phyloP scores from a whole-genome alignment of 1,140 invertebrate genomes.

The Littorina saxatilis region DNA sequence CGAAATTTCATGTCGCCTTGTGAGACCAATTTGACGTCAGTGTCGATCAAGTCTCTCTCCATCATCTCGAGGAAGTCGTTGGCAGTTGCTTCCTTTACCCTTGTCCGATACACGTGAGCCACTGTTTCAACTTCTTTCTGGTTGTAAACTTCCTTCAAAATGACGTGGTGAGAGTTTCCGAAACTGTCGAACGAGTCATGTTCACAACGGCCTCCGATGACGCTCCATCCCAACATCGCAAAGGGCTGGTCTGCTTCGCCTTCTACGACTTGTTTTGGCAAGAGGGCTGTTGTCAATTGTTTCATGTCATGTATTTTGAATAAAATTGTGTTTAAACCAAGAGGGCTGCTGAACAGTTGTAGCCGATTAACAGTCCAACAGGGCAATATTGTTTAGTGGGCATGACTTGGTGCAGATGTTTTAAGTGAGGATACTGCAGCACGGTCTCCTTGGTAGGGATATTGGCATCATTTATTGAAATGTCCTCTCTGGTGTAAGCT shows the following conservation, averaged over 20 bases:
- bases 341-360: not conserved
- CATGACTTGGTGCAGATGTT: not conserved
- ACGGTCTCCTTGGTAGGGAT: no score
- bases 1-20: conserved; percentile 39
- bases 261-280: not conserved
- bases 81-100: conserved; percentile 31
- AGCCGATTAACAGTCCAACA: not conserved
- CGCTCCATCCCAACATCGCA: conserved; percentile 15
- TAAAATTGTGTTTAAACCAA: no score
- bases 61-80: conserved; percentile 20
- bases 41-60: conserved; percentile 41
- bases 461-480: no score
- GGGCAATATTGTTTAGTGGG: not conserved
- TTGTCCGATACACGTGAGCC: no score
- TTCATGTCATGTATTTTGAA: no score
- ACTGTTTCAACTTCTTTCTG: not conserved
- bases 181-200: no score
- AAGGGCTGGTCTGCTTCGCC: not conserved
- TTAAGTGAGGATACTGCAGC: not conserved
- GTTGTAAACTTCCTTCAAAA: no score
- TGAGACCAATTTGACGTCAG: conserved; percentile 13
- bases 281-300: no score
- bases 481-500: no score
- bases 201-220: not conserved
- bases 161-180: not conserved